Evolutionary conservation across 2,113 vertebrate genomes (phyloP), one percentile per base, ranked within the genome.

Genomic region (Columbina picui): DNA sequence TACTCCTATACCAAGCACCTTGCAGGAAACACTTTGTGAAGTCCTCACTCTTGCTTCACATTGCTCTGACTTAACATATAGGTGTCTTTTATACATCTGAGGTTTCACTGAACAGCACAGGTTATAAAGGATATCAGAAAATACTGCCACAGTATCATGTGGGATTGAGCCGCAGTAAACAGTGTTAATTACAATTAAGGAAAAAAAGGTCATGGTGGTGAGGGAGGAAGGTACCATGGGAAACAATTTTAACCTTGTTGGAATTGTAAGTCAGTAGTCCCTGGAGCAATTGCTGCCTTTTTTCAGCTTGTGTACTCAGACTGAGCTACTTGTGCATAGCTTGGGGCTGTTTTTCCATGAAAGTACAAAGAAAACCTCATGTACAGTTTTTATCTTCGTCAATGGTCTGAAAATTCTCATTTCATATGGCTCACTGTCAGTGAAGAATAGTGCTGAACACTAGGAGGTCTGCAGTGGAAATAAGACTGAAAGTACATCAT

Each of bases 341-440:
- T 84, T 55, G 32, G 47, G 50, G 90, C 82, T 94, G n/a, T 9
- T 90, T 91, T 78, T 61, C 32, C 70, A 47, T 90, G 80, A 39
- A 85, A 89, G 32, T 63, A 90, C 82, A 86, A 85, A 86, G 80
- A 92, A 94, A 80, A n/a, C 19, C 71, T 84, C 81, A 91, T 88
- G 67, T 81, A 23, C 14, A 53, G 57, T 77, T 94, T 88, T 76
- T 81, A 75, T 95, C 75, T 86, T 49, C 55, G 85, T 85, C 75
- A 74, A 29, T 53, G 76, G 36, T 39, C 80, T 75, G 89, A 93
- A 94, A 81, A 90, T 80, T 89, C 63, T 91, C 20, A 0, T 87
- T 91, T 84, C 69, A 7, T 86, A 30, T 68, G 9, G 2, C 56
- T 83, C 19, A 8, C 29, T 91, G 1, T 1, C 85, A 74, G 32